Evolutionary conservation across 2,113 vertebrate genomes (phyloP), one percentile per base, ranked within the genome.

Genomic region (Ceyx melanurus): DNA sequence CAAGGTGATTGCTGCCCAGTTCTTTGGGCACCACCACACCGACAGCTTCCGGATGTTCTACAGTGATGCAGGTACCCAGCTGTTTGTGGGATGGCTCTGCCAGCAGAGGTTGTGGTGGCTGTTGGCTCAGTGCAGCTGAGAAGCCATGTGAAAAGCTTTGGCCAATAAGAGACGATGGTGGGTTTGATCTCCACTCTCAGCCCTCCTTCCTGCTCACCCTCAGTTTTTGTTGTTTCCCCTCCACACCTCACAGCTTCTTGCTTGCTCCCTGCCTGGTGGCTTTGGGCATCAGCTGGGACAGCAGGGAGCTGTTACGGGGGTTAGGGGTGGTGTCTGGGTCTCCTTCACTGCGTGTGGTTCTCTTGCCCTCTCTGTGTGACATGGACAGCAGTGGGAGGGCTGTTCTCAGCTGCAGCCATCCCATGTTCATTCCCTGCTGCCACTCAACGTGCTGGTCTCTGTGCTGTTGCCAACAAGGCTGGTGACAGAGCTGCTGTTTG

Each of bases 1-100:
- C 45, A 10, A 50, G 0, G 97, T 99, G 68, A 98, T 99, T 0
- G 93, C 96, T 0, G 99, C 99, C 40, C 99, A 99, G 97, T 99
- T 99, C 93, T 99, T 99, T 11, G 99, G 99, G 19, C 99, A 99
- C 95, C 99, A 99, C 37, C 99, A 99, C 90, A 99, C 98, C 0
- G 99, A 99, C 92, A 98, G 97, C 93, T 99, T 99, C 50, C 97
- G 98, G 46, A 98, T 99, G 98, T 99, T 99, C 92, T 99, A 99
- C 88, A 96, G 94, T 33, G 10, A 97, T 4, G 40, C 97, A 87
- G 98, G 99, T 99, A 97, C 28, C 26, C 56, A 6, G 4, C 37
- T 12, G 2, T 28, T 51, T 29, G 29, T 5, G 6, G 3, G 25
- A 10, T 33, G 13, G 3, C 54, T 35, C n/a, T 87, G 70, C 2